These are phyloP conservation scores for Embiotoca jacksoni DNA, from an alignment of 2,113 vertebrate species.

Conservation along the genomic window DNA sequence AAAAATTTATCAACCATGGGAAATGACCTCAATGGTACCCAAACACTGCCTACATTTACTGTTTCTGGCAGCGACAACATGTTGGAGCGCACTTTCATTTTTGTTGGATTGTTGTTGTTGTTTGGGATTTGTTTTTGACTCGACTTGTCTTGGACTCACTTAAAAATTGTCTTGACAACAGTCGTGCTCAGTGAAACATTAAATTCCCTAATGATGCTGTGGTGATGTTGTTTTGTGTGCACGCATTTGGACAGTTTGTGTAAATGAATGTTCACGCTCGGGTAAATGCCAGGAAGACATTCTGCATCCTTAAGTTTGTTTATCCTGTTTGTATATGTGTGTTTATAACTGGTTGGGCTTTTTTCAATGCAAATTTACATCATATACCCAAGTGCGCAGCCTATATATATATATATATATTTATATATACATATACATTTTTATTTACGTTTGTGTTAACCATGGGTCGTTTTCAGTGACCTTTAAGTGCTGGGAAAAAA, in stretches of 20 bases:
- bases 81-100: background rate
- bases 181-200: background rate
- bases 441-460: background rate
- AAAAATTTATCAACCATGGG: background rate
- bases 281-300: background rate
- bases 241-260: background rate
- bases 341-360: background rate
- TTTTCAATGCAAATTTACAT: background rate
- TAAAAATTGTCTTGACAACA: background rate
- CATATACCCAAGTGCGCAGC: no score
- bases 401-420: background rate
- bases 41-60: background rate
- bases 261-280: background rate
- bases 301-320: background rate
- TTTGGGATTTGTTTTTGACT: background rate
- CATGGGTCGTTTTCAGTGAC: background rate
- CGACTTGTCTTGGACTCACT: background rate
- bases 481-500: slow-evolving; percentile 18
- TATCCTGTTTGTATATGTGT: background rate
- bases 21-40: background rate
- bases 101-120: background rate
- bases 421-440: background rate
- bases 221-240: background rate
- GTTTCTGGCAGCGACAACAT: background rate
- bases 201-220: background rate